Evolutionary conservation across 2,113 vertebrate species (phyloP), one percentile per base, ranked within the genome.

Genomic region (Cottus gobio): DNA sequence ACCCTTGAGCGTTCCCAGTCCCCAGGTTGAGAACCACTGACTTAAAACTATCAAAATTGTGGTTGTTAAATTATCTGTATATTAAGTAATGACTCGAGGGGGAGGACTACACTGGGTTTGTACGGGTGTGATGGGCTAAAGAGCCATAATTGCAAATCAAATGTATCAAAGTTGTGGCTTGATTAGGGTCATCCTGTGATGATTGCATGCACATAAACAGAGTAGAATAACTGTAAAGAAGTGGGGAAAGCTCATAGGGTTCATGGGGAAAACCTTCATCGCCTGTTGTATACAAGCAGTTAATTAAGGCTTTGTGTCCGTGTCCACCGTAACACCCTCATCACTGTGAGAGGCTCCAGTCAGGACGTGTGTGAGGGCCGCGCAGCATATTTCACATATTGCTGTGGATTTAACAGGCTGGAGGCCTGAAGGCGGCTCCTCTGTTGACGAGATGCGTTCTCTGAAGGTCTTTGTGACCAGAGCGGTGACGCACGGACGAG

Each of bases 381-480:
- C 58, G 22, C 5, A 26, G 16, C 71, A 69, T 81, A 52, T 66
- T 82, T 79, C 72, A 77, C 85, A 71, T 61, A 28, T 34, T 42
- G 39, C 64, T 60, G 71, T 61, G 69, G 70, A 37, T 37, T 37
- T 37, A 15, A 42, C 39, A 83, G 34, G 72, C 76, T 57, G 1
- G 2, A 56, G 60, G 31, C 52, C 11, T 13, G 30, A 34, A 0
- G 12, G 50, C 16, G 1, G 52, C 76, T 56, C 64, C 80, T 60
- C 50, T 74, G 58, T 63, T 75, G 54, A 57, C 77, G 75, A 22
- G 57, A 46, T 70, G 56, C 64, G 57, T 74, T 85, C 75, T 86
- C 77, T 76, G 74, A 82, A 79, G 75, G 61, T 58, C 86, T 87
- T 65, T 89, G 87, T 90, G 86, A 85, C 64, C 81, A 60, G 74